Evolutionary conservation across 2,888 invertebrate species (phyloP).

Genomic region (Himalopsyche kuldschensis): DNA sequence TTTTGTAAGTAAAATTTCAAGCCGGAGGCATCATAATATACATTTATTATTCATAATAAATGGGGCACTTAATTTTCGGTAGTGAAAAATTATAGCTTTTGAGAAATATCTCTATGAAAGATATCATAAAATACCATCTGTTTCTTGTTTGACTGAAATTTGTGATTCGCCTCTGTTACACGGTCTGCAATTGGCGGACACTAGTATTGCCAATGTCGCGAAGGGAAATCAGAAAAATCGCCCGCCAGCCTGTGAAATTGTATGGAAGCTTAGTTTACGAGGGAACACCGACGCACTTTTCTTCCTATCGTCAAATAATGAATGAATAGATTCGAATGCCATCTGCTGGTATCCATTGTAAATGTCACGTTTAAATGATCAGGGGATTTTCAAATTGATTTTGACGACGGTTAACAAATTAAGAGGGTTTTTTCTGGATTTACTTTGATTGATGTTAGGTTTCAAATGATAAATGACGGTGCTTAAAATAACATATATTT

Average conservation of each 20-base stretch:
- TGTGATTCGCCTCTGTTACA: neutral
- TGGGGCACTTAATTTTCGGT: no score
- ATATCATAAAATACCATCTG: no score
- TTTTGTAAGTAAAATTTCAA: no score
- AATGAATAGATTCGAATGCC: neutral
- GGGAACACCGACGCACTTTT: neutral
- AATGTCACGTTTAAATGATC: neutral
- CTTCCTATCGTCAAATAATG: neutral
- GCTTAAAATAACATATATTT: no score
- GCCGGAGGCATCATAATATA: no score
- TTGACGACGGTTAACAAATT: neutral
- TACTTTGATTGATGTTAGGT: neutral
- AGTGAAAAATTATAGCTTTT: no score
- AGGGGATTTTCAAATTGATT: neutral
- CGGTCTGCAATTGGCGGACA: neutral
- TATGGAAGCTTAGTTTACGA: constrained; percentile 10
- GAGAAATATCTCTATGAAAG: no score
- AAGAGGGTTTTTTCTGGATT: neutral
- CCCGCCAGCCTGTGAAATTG: constrained; percentile 29
- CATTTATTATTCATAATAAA: no score
- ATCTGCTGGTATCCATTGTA: constrained; percentile 10
- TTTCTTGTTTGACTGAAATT: no score
- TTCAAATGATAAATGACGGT: no score
- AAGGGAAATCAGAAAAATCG: constrained; percentile 25
- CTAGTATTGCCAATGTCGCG: constrained; percentile 1